phyloP scores from a whole-genome alignment of 2,113 vertebrate genomes.

The Brachionichthys hirsutus region DNA sequence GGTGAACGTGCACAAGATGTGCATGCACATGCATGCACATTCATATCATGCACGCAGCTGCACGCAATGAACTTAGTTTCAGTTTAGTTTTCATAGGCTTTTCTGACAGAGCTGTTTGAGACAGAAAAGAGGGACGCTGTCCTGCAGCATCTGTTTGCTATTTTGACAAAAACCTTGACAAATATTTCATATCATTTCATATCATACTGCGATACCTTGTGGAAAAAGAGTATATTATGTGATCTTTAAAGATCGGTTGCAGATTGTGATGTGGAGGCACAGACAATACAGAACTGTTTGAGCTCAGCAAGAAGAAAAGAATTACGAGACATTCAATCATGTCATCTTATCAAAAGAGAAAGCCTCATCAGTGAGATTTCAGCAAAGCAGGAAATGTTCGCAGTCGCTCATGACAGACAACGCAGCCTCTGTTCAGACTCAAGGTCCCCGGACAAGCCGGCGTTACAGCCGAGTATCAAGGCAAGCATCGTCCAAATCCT shows the following conservation, averaged over 20 bases:
- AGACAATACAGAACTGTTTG: slow-evolving; percentile 6
- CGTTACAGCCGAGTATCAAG: slow-evolving; percentile 48
- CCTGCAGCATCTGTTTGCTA: too few species aligned
- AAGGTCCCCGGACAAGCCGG: slow-evolving; percentile 31
- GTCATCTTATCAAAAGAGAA: slow-evolving; percentile 33
- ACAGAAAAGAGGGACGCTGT: too few species aligned
- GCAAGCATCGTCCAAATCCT: slow-evolving; percentile 59
- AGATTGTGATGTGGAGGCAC: slow-evolving; percentile 1
- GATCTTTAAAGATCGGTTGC: not conserved
- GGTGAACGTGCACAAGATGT: too few species aligned
- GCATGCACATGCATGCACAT: too few species aligned
- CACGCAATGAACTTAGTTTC: too few species aligned
- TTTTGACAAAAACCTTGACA: too few species aligned
- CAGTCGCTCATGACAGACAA: slow-evolving; percentile 61
- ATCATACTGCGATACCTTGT: too few species aligned
- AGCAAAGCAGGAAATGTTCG: slow-evolving; percentile 52
- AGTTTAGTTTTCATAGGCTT: too few species aligned
- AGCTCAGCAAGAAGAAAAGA: not conserved
- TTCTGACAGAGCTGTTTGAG: too few species aligned
- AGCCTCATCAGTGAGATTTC: slow-evolving; percentile 37
- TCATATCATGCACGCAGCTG: too few species aligned
- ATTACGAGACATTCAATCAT: slow-evolving; percentile 5
- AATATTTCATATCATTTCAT: too few species aligned
- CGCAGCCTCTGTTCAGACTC: slow-evolving; percentile 49
- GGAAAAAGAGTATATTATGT: too few species aligned